Base-by-base conservation (phyloP, 2,888 invertebrate species). In the Vanessa cardui region DNA sequence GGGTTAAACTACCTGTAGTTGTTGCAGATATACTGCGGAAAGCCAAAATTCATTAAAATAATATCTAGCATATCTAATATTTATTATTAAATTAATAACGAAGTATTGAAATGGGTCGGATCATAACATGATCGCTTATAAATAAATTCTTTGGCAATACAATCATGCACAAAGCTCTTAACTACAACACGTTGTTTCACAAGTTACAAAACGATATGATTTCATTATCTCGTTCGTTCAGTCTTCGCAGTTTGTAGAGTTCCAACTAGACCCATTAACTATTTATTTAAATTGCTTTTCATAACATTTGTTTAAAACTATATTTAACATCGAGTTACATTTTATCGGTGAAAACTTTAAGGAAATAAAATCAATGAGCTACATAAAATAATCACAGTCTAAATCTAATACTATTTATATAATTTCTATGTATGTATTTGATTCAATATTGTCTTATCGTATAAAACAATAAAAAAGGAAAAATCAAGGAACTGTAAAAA, bases 201-300 rank as follows among this genome's bases (percentile, higher is more conserved):
- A 89, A 88, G 87, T 85, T 90, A 92, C 88, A 91, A 90, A 92
- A 92, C 88, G 90, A 92, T 92, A 92, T 92, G 91, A 90, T 88
- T 89, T 89, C 84, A 85, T 85, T 88, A 86, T 87, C 88, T 87
- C 87, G 83, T 87, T 90, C 90, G 81, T 87, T 92, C 92, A 92
- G 92, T 92, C 92, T 92, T 92, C 87, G 84, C 86, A 87, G 86
- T 89, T 89, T 89, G 85, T 87, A 87, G 85, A 88, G 85, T 88
- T 89, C 87, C 88, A 87, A 87, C 85, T 88, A 89, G 84, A 86
- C 83, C 85, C 89, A 86, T 87, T 87, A 86, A 86, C 83, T 87
- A 87, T 82, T 78, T 83, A 82, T 80, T 84, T 84, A 85, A 77
- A 88, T 88, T 87, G 88, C 87, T 87, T 89, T 80, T 87, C 83